A percentile compares a stretch with the other conserved stretches of the same genome.
Evolutionary conservation across 2,113 vertebrate species (phyloP).

Genomic region (Chloebia gouldiae): DNA sequence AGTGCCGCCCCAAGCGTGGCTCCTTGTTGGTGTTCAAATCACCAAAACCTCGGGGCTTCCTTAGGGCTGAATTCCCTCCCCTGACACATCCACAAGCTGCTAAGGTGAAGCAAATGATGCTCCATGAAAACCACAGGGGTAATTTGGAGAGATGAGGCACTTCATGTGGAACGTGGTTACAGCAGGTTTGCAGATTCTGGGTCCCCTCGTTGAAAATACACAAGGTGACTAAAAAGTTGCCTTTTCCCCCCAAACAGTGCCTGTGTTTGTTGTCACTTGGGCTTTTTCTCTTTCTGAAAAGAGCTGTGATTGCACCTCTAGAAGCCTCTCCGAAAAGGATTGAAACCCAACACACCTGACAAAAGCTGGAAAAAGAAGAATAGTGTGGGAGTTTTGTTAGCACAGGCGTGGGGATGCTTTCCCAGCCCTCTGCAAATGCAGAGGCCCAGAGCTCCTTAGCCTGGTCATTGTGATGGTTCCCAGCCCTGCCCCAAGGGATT

Average conservation of each 20-base stretch:
- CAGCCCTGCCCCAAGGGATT: neutral
- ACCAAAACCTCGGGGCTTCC: neutral
- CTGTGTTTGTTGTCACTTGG: neutral
- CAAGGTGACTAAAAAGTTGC: neutral
- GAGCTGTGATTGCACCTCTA: neutral
- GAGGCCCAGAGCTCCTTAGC: neutral
- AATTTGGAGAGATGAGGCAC: neutral
- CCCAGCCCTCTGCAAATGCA: rapidly evolving
- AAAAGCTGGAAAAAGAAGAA: neutral
- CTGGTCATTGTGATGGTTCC: neutral
- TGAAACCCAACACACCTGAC: neutral
- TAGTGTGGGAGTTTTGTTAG: neutral
- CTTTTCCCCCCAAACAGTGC: rapidly evolving
- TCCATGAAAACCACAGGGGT: neutral
- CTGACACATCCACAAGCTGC: neutral
- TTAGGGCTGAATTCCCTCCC: neutral
- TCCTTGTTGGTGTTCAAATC: neutral
- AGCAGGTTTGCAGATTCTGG: neutral
- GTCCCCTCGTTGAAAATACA: neutral
- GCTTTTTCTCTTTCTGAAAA: neutral
- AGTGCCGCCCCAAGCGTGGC: neutral
- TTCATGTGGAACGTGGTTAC: neutral
- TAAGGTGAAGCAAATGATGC: neutral
- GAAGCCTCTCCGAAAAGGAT: neutral
- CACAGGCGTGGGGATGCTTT: neutral